Base-by-base conservation (phyloP, 1,140 invertebrate species). In the Druon quercuslanigerum region DNA sequence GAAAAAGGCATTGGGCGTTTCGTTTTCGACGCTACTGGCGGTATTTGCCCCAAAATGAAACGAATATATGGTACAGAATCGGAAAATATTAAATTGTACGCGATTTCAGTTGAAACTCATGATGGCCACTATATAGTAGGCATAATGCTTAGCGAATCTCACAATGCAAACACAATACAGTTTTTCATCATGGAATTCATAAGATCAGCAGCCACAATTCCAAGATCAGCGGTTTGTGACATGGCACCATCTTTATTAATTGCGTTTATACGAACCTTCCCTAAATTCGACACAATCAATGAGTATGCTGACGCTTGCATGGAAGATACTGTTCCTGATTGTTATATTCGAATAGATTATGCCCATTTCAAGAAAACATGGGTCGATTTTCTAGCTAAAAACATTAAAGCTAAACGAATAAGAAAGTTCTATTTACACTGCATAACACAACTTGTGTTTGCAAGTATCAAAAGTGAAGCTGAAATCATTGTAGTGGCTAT, bases 351-450 rank as follows among this genome's bases (percentile, higher is more conserved):
- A 54, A 54, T n/a, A n/a, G 14, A 54, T 54, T 9, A 54, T 9
- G 51, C 14, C 6, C 6, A 54, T 54, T 54, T 54, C n/a, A 54
- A 54, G n/a, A 54, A 54, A 54, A 7, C 4, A 4, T 54, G 51
- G 51, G 7, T 54, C n/a, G 51, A 54, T n/a, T 54, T 54, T 54
- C 14, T 54, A 54, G 51, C 51, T 54, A 54, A 54, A n/a, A n/a
- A n/a, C n/a, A n/a, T n/a, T n/a, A n/a, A n/a, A n/a, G n/a, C n/a
- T n/a, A n/a, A n/a, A n/a, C n/a, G n/a, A n/a, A n/a, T n/a, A n/a
- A n/a, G n/a, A n/a, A n/a, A n/a, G n/a, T n/a, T n/a, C n/a, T n/a
- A n/a, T n/a, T n/a, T n/a, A n/a, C n/a, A n/a, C n/a, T n/a, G n/a
- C n/a, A n/a, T n/a, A n/a, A n/a, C n/a, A n/a, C n/a, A n/a, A n/a